Evolutionary conservation across 2,888 invertebrate species (phyloP).

Genomic region (Luperina testacea): DNA sequence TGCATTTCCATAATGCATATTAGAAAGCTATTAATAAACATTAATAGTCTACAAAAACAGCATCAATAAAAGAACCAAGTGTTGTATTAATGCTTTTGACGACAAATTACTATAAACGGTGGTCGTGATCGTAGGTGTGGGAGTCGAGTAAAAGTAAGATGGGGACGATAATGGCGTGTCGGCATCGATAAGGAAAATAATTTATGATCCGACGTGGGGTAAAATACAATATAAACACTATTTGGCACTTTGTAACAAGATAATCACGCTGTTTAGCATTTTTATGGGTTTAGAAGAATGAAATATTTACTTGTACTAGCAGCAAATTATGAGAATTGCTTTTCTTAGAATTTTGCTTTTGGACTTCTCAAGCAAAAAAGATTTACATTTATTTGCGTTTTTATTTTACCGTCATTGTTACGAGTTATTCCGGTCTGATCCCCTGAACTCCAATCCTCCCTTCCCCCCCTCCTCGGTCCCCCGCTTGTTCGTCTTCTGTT

Average conservation of each 20-base stretch:
- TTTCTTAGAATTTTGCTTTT: conserved; percentile 22
- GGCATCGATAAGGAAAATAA: conserved; percentile 78
- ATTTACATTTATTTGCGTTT: background rate
- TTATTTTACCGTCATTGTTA: background rate
- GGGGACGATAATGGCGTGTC: conserved; percentile 78
- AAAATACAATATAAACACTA: conserved; percentile 67
- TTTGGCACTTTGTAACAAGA: conserved; percentile 65
- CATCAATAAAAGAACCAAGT: conserved; percentile 72
- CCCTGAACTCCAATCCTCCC: too few species aligned
- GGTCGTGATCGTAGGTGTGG: conserved; percentile 78
- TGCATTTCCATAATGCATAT: conserved; percentile 28
- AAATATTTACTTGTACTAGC: conserved; percentile 57
- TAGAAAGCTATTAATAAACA: conserved; percentile 39
- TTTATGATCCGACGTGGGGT: conserved; percentile 74
- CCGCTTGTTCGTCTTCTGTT: too few species aligned
- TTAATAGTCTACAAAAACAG: conserved; percentile 63
- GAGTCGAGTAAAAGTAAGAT: conserved; percentile 79
- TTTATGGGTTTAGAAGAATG: conserved; percentile 64
- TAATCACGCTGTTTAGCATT: conserved; percentile 63
- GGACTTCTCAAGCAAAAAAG: conserved; percentile 1
- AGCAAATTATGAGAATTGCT: conserved; percentile 27
- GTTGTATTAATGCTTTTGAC: conserved; percentile 74
- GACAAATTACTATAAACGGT: conserved; percentile 82
- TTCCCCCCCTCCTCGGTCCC: too few species aligned
- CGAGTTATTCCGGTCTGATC: too few species aligned